Base-by-base conservation (phyloP, 1,140 invertebrate species). In the Luehdorfia chinensis region DNA sequence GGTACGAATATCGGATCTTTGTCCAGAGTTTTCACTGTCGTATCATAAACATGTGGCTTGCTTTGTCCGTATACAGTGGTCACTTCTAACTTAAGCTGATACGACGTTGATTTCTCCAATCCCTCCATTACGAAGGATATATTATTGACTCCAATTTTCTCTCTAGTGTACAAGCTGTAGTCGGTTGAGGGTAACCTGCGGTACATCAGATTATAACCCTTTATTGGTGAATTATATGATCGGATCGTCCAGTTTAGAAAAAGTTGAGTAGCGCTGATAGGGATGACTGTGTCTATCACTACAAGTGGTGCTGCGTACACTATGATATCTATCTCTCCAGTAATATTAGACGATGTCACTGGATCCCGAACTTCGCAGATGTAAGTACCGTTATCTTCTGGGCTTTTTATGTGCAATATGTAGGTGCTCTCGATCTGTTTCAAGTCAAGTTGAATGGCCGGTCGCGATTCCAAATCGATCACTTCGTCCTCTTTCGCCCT, bases 231-330 rank as follows among this genome's bases (percentile, higher is more conserved):
- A 69, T 96, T 95, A 50, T 93, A 93, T 48, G 93, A 90, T 41
- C 92, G 90, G 0, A 94, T 71, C 0, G 94, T 95, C 94, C 94
- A 96, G 74, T 95, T 95, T 0, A 95, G 63, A 71, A 90, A 96
- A 32, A 96, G 91, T 73, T 92, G 91, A 7, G 88, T 88, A 7
- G 90, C 89, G 14, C 93, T 93, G 3, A 96, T 92, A 0, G 93
- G 90, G 74, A 93, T 94, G 1, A 93, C 90, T 41, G 90, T 91
- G 66, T 94, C 92, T 47, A 95, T 90, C 37, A 87, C 89, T 0
- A 95, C 88, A 66, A 91, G 89, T 1, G 94, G 94, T 53, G 89
- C 88, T 56, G 94, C 93, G 60, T 91, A 87, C 1, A 94, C 90
- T 46, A 92, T 88, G 0, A 94, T 71, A 7, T 89, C 86, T 3